These are phyloP conservation scores for Apamea anceps DNA, from an alignment of 2,888 invertebrate genomes.

Conservation along the genomic window DNA sequence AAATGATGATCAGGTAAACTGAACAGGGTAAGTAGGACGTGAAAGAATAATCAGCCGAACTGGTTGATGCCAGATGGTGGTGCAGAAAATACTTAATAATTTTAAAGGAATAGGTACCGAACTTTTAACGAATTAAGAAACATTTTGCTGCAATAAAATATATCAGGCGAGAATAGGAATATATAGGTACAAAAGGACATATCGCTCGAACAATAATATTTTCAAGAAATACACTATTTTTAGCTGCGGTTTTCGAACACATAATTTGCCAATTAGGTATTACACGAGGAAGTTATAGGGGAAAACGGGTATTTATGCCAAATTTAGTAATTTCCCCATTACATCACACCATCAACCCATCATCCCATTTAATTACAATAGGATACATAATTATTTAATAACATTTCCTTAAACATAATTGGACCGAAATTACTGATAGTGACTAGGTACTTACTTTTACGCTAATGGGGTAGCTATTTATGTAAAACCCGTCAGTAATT, in stretches of 20 bases:
- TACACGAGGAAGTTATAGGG: neutral
- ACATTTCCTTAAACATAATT: neutral
- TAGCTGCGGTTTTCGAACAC: too few species aligned
- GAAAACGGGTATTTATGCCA: too few species aligned
- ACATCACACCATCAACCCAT: neutral
- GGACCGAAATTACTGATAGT: neutral
- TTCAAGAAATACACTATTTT: too few species aligned
- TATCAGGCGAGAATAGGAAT: neutral
- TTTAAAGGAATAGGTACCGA: too few species aligned
- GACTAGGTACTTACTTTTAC: neutral
- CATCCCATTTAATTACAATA: neutral
- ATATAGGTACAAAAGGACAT: neutral
- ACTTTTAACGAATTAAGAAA: neutral
- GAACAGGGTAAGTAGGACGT: neutral
- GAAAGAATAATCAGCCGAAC: neutral
- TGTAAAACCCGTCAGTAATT: conserved; percentile 5
- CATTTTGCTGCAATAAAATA: conserved; percentile 21
- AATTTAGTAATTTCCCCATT: neutral
- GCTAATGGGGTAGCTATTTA: too few species aligned
- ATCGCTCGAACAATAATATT: too few species aligned
- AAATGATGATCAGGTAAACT: conserved; percentile 10
- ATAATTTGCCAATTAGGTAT: neutral
- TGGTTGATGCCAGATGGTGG: neutral
- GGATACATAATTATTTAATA: conserved; percentile 13
- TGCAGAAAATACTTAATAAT: too few species aligned